These are phyloP conservation scores for Daktulosphaira vitifoliae DNA, from an alignment of 1,140 invertebrate genomes.

Conservation along the genomic window DNA sequence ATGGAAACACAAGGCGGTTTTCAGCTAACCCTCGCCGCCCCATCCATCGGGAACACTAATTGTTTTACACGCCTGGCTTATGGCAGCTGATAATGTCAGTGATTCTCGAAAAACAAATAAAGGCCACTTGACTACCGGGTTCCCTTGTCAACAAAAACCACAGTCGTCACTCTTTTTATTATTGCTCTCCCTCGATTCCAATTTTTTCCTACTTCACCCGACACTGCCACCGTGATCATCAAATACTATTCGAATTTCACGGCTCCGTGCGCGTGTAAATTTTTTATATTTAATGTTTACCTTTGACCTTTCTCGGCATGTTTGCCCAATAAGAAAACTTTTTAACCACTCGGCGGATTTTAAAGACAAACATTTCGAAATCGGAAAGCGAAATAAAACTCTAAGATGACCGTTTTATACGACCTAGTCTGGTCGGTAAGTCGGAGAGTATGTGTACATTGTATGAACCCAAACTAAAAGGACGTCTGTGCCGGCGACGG, in stretches of 20 bases:
- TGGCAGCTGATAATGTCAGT: conserved; percentile 26
- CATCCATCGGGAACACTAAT: not conserved
- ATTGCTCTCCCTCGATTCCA: not conserved
- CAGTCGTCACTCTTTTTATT: not conserved
- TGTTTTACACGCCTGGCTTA: conserved; percentile 31
- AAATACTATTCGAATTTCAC: not conserved
- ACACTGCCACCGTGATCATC: not conserved
- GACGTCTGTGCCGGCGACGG: no score
- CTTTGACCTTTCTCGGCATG: not conserved
- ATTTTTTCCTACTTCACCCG: not conserved
- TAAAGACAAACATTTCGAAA: conserved; percentile 10
- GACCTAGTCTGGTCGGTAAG: not conserved
- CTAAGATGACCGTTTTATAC: conserved; percentile 15
- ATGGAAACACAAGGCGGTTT: conserved; percentile 9
- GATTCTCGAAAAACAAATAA: conserved; percentile 22
- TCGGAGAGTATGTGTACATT: not conserved
- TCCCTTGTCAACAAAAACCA: conserved; percentile 29
- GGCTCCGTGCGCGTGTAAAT: not conserved
- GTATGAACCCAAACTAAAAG: conserved; percentile 8
- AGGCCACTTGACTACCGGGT: conserved; percentile 31
- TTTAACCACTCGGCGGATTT: conserved; percentile 26
- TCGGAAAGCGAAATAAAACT: conserved; percentile 24
- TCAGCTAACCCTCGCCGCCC: not conserved
- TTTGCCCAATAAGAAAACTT: conserved; percentile 7
- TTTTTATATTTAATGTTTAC: not conserved